Base-by-base conservation (phyloP, 2,113 vertebrate species). In the Odocoileus virginianus region DNA sequence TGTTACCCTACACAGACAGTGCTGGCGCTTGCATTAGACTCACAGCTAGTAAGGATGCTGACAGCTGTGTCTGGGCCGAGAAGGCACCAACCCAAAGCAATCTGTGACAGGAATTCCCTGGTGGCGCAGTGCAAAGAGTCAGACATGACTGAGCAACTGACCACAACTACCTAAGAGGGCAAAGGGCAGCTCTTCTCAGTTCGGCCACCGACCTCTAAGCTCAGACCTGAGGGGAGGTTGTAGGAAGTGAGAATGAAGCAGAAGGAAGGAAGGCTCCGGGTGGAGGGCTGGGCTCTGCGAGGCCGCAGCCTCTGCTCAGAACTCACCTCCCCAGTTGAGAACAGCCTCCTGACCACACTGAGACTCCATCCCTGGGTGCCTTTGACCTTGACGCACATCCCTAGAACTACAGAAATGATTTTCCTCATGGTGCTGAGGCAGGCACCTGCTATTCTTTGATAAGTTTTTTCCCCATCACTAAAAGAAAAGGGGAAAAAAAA, bases 31-130 rank as follows among this genome's bases (percentile, higher is more conserved):
- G 19, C 1, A 0, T n/a, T 17, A 83, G 87, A 30, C 6, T 43
- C 43, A 23, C 0, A 1, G 58, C 11, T 27, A 43, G 25, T 19
- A 33, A n/a, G 33, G 11, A 5, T 30, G 1, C 52, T 17, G 54
- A 50, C n/a, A 23, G 14, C 43, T 28, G 17, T 30, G 12, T 36
- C 33, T 76, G 36, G 45, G 55, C 13, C 3, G 33, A 90, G 50
- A 19, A 12, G 23, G 17, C 28, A 27, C 36, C 19, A 21, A 5
- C 27, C 76, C 21, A 27, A 54, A 54, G 58, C 25, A 17, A 9
- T 33, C 12, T 10, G 6, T 40, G 74, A 33, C 0, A 3, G 74
- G 25, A 45, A 45, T 78, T 45, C 43, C 25, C 43, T 28, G 25
- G 25, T 15, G 40, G 43, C 1, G 0, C 74, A 45, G 74, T 8